Evolutionary conservation across 1,140 invertebrate species (phyloP).

Genomic region (Cherax quadricarinatus): DNA sequence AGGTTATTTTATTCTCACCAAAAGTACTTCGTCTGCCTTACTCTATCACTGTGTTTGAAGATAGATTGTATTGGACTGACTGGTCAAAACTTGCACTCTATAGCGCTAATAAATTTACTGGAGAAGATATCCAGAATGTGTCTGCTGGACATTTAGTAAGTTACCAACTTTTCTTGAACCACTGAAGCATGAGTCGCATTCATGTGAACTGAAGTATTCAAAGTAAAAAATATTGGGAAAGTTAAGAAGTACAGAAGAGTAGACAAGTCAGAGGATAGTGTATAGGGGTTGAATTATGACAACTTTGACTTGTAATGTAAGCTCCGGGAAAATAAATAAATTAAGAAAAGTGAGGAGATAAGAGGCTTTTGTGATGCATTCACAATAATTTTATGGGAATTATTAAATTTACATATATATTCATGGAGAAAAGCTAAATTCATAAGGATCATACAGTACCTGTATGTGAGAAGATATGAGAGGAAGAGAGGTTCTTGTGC

Average conservation of each 20-base stretch:
- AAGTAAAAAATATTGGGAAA: background rate
- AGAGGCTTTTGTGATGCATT: too few species aligned
- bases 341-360: too few species aligned
- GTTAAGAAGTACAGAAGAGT: background rate
- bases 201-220: constrained; percentile 75
- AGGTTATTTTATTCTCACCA: constrained; percentile 63
- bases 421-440: too few species aligned
- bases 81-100: constrained; percentile 93
- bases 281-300: too few species aligned
- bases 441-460: too few species aligned
- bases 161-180: background rate
- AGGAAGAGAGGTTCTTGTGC: too few species aligned
- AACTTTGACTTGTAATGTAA: too few species aligned
- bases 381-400: too few species aligned
- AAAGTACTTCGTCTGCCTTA: constrained; percentile 87
- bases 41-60: constrained; percentile 90
- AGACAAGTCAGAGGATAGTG: too few species aligned
- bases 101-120: constrained; percentile 86
- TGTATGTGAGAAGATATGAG: too few species aligned
- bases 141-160: constrained; percentile 85
- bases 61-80: constrained; percentile 92
- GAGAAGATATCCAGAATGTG: constrained; percentile 83
- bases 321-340: too few species aligned
- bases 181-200: constrained; percentile 41
- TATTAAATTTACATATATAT: too few species aligned